Evolutionary conservation across 2,888 invertebrate genomes (phyloP).

Genomic region (Antheraea assamensis): DNA sequence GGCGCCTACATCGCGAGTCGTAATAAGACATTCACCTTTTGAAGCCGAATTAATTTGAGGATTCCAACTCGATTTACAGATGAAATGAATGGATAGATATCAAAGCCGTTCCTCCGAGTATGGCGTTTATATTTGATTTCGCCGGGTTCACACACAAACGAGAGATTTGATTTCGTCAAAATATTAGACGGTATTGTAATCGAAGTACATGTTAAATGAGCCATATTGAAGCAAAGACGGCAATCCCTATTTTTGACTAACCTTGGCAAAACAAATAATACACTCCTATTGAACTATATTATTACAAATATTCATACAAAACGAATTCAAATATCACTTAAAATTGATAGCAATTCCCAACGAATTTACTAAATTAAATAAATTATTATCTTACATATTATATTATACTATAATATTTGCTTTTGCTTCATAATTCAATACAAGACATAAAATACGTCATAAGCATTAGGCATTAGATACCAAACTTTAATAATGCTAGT

Average conservation of each 20-base stretch:
- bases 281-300: not conserved
- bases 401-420: too few species aligned
- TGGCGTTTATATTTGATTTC: constrained; percentile 52
- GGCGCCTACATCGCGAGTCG: constrained; percentile 25
- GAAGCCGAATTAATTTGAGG: constrained; percentile 51
- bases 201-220: constrained; percentile 24
- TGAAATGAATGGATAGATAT: constrained; percentile 50
- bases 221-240: not conserved
- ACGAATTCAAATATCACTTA: not conserved
- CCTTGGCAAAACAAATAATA: not conserved
- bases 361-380: too few species aligned
- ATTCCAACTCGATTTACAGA: constrained; percentile 53
- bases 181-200: constrained; percentile 35
- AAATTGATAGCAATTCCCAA: not conserved
- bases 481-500: not conserved
- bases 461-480: not conserved
- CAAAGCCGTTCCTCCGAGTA: constrained; percentile 47
- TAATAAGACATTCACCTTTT: constrained; percentile 47
- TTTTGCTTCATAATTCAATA: too few species aligned
- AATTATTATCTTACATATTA: too few species aligned
- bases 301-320: not conserved
- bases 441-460: not conserved
- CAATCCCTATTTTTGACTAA: not conserved
- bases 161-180: constrained; percentile 43
- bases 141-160: constrained; percentile 35